Evolutionary conservation across 23 tunicate species (phyloP), one percentile per base, ranked within the genome.

Genomic region (Phallusia fumigata): DNA sequence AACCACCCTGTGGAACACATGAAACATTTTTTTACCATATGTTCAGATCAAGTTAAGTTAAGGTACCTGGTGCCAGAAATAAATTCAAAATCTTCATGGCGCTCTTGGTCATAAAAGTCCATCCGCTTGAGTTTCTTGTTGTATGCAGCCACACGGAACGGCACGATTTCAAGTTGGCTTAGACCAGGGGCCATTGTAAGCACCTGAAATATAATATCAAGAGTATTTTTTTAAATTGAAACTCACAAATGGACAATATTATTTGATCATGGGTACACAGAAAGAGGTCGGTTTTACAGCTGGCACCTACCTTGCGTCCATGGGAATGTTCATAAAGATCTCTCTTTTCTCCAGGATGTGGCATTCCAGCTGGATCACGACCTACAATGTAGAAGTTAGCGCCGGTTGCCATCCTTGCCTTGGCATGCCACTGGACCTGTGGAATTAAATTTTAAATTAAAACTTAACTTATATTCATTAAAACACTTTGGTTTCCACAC

Each of bases 291-390:
- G 30, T 21, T 40, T 10, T 40, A 40, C 47, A 5, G n/a, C n/a
- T n/a, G n/a, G 10, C 5, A 40, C 47, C 47, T 40, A 93, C 98
- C 84, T 91, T 82, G 65, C 99, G 89, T 36, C 99, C 99, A 65
- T 96, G 99, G 30, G 92, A 64, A 58, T 88, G 99, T 65, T 96
- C 88, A 58, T 96, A 96, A 32, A 96, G 73, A 83, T 96, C 99
- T 52, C 90, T 74, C 76, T 96, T 96, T 31, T 88, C 96, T 31
- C 88, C 93, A 12, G 99, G 99, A 64, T 96, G 99, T 21, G 93
- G 93, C 99, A 96, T 96, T 19, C 99, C 99, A 33, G 99, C 99
- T 52, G 99, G 99, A 82, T 96, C 99, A 28, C 99, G 96, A 28
- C 99, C 99, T 18, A 96, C 99, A 51, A 96, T 96, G 95, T 96